Evolutionary conservation across 2,113 vertebrate species (phyloP).

Genomic region (Gallinago jamesoni): DNA sequence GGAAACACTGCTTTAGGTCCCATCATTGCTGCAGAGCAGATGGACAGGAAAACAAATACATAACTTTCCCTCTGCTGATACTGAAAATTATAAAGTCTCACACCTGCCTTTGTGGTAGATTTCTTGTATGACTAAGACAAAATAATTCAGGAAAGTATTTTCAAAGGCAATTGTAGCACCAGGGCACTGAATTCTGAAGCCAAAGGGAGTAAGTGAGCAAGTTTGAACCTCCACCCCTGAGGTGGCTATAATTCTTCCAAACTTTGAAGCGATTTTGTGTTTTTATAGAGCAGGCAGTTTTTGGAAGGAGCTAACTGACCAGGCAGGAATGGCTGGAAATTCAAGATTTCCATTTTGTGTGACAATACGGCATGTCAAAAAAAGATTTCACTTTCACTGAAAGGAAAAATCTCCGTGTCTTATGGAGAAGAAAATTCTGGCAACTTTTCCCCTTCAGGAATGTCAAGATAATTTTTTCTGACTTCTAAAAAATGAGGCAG

Average conservation of each 20-base stretch:
- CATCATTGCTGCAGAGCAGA: neutral
- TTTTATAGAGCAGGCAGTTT: neutral
- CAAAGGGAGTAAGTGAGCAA: neutral
- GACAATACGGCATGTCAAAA: neutral
- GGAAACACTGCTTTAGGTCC: neutral
- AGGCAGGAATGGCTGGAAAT: conserved; percentile 10
- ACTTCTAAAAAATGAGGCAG: conserved; percentile 60
- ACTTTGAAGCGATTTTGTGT: neutral
- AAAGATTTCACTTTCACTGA: neutral
- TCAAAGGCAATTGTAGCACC: neutral
- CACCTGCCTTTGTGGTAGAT: neutral
- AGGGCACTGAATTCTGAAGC: neutral
- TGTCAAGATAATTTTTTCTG: conserved; percentile 61
- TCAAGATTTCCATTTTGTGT: conserved; percentile 29
- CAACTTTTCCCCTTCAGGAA: conserved; percentile 34
- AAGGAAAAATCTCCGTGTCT: conserved; percentile 47
- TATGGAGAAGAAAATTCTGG: conserved; percentile 37
- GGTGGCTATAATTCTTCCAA: neutral
- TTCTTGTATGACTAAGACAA: neutral
- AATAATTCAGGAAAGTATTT: neutral
- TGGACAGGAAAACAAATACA: neutral
- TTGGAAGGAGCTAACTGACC: conserved; percentile 8
- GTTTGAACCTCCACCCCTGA: neutral
- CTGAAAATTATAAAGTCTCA: neutral
- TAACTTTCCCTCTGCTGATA: neutral